Conservation (phyloP, 2,888 invertebrate genomes). For the Oxycera nigricornis region DNA sequence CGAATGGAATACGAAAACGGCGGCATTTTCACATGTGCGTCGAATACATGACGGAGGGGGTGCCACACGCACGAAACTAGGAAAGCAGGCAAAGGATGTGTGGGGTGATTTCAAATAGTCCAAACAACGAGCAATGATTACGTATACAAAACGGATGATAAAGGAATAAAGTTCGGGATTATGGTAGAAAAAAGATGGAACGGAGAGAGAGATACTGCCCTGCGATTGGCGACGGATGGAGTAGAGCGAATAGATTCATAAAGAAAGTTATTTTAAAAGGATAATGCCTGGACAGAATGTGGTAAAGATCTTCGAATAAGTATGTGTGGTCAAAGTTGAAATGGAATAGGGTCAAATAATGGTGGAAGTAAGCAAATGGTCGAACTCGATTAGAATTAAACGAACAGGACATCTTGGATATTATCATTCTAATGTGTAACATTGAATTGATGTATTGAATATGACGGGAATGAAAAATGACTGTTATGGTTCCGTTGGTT, state of each 20-base stretch:
- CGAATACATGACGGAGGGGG: background rate
- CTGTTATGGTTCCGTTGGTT: too few species aligned
- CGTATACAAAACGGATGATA: constrained; percentile 39
- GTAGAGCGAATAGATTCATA: constrained; percentile 33
- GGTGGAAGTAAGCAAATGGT: constrained; percentile 43
- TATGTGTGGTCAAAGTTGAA: background rate
- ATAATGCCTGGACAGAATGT: too few species aligned
- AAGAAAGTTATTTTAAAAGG: constrained; percentile 46
- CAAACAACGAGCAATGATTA: constrained; percentile 36
- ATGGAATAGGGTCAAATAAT: constrained; percentile 35
- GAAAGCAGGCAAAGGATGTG: background rate
- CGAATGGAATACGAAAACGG: constrained; percentile 59
- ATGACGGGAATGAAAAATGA: constrained; percentile 8
- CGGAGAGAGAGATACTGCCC: background rate
- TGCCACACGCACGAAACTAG: background rate
- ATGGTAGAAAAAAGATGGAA: background rate
- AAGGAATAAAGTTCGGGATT: constrained; percentile 33
- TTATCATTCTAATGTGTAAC: constrained; percentile 62
- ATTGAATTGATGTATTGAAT: constrained; percentile 29
- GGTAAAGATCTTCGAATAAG: constrained; percentile 8
- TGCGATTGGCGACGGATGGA: constrained; percentile 44
- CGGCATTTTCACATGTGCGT: constrained; percentile 23
- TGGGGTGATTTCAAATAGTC: constrained; percentile 8
- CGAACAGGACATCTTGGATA: constrained; percentile 46
- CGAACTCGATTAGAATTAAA: constrained; percentile 46